These are phyloP conservation scores for Bradysia coprophila DNA, from an alignment of 1,140 invertebrate species.

Conservation along the genomic window DNA sequence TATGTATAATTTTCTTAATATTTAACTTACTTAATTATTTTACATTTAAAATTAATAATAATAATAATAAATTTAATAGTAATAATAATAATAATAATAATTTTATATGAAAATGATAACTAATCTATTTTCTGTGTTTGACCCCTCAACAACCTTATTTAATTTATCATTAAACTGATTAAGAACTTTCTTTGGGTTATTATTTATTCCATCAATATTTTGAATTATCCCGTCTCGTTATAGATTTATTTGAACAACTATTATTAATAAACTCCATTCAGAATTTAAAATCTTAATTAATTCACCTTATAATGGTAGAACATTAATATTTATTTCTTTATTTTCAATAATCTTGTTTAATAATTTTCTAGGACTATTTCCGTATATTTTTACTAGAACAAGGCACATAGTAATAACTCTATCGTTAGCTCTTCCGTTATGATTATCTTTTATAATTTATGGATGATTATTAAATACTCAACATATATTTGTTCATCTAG, in stretches of 20 bases:
- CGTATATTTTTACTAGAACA: slow-evolving; percentile 43
- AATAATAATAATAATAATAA: slow-evolving; percentile 20
- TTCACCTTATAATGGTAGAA: slow-evolving; percentile 23
- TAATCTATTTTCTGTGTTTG: slow-evolving; percentile 34
- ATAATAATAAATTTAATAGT: slow-evolving; percentile 19
- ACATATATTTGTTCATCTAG: slow-evolving; percentile 37
- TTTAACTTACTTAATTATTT: slow-evolving; percentile 28
- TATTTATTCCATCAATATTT: slow-evolving; percentile 25
- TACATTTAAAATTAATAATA: slow-evolving; percentile 19
- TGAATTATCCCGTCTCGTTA: slow-evolving; percentile 29
- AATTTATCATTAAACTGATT: slow-evolving; percentile 31
- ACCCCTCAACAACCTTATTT: slow-evolving; percentile 25
- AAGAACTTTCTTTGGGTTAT: slow-evolving; percentile 25
- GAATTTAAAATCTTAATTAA: slow-evolving; percentile 29
- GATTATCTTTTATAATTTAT: slow-evolving; percentile 37
- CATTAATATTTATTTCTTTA: slow-evolving; percentile 30
- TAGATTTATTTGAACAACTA: slow-evolving; percentile 24
- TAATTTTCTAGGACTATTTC: slow-evolving; percentile 42
- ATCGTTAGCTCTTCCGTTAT: slow-evolving; percentile 32
- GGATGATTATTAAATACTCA: slow-evolving; percentile 31
- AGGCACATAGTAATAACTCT: slow-evolving; percentile 35
- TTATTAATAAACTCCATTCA: slow-evolving; percentile 25
- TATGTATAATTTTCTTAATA: slow-evolving; percentile 26
- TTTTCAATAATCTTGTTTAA: slow-evolving; percentile 34
- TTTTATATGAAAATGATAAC: slow-evolving; percentile 31